Base-by-base conservation (phyloP, 2,888 invertebrate genomes). In the Zele albiditarsus region DNA sequence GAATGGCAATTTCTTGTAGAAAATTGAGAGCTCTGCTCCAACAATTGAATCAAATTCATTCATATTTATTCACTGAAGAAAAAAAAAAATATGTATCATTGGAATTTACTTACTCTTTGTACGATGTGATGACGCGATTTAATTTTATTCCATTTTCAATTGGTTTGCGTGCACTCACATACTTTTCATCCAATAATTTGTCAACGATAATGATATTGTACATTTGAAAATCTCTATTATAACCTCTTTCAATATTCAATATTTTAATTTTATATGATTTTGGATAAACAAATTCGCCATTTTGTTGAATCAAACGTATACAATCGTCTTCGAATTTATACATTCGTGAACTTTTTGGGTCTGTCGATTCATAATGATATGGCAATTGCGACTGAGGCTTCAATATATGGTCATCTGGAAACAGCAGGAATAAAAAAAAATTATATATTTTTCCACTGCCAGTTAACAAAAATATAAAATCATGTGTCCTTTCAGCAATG, bases 381-480 rank as follows among this genome's bases (percentile, higher is more conserved):
- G 78, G 74, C 16, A 72, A 58, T 23, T 76, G 76, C 65, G 72
- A 60, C 53, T 80, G 53, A 2, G 82, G 81, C 33, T 79, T 77
- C 25, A 85, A 78, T 46, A 85, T 77, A 57, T 84, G 84, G 75
- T 84, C 83, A 66, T 85, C 84, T 84, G 49, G 46, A 82, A 82
- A 60, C 57, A 27, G 6, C 2, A 33, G 16, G 8, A 53, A 20
- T 20, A 20, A 1, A 20, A 38, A 28, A 38, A 3, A 53, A 28
- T 42, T 25, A 27, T 46, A 10, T 33, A 53, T 57, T 53, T 57
- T n/a, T n/a, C n/a, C n/a, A n/a, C n/a, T n/a, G n/a, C n/a, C n/a
- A n/a, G n/a, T n/a, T n/a, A n/a, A n/a, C n/a, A n/a, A n/a, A n/a
- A n/a, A n/a, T n/a, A n/a, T 6, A 31, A 31, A 31, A 31, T 6